Evolutionary conservation across 2,888 invertebrate genomes (phyloP).

Genomic region (Tetropium fuscum): DNA sequence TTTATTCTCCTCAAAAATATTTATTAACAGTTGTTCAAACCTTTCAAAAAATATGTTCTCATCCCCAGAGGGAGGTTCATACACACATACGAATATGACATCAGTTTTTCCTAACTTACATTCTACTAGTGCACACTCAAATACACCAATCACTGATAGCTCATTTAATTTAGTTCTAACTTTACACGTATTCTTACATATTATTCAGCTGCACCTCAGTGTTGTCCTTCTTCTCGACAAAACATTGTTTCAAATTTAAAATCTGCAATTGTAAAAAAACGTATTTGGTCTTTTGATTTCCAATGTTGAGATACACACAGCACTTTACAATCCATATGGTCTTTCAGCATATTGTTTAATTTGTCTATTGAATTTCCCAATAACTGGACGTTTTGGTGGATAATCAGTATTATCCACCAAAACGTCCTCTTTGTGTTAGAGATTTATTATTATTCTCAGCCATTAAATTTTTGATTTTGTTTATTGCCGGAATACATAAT

Average conservation of each 20-base stretch:
- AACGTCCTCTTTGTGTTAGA: no score
- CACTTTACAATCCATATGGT: slow-evolving; percentile 1
- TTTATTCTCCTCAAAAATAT: slow-evolving; percentile 1
- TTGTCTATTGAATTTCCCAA: neutral
- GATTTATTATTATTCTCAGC: no score
- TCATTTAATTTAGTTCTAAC: neutral
- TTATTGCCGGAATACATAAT: no score
- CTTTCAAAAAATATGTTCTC: neutral
- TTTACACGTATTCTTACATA: slow-evolving; percentile 5
- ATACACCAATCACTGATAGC: neutral
- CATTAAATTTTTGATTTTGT: no score
- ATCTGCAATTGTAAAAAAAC: neutral
- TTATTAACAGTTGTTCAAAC: slow-evolving; percentile 1
- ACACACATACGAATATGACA: slow-evolving; percentile 3
- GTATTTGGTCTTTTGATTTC: slow-evolving; percentile 11
- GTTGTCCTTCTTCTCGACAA: slow-evolving; percentile 13
- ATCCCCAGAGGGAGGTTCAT: no score
- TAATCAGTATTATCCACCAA: no score
- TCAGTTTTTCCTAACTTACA: slow-evolving; percentile 1
- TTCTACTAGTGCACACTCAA: slow-evolving; percentile 10
- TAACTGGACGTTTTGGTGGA: no score
- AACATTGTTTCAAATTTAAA: slow-evolving; percentile 7
- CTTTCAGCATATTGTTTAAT: slow-evolving; percentile 4
- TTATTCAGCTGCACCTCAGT: slow-evolving; percentile 10
- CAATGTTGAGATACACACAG: slow-evolving; percentile 8